phyloP scores from a whole-genome alignment of 35 echinoderm and acorn worm genomes.

The Nesometra sesokonis region DNA sequence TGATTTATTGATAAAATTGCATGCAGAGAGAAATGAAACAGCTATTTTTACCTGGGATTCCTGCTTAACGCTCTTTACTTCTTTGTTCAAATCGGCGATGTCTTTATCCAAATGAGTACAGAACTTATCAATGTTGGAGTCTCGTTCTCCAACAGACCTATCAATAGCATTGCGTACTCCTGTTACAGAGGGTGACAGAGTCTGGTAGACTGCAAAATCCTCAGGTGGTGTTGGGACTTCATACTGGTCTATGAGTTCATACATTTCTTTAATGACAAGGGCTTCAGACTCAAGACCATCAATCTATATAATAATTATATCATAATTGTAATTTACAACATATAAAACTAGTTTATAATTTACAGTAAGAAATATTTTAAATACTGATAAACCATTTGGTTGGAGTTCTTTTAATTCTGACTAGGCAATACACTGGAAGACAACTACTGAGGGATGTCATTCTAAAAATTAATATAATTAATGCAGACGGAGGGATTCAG shows the following conservation, averaged over 20 bases:
- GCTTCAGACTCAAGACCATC: slow-evolving; percentile 70
- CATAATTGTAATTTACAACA: not conserved
- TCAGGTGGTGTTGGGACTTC: slow-evolving; percentile 81
- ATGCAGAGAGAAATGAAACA: too few relatives aligned
- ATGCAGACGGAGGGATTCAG: too few relatives aligned
- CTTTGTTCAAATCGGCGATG: slow-evolving; percentile 78
- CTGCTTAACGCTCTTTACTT: slow-evolving; percentile 86
- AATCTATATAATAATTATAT: too few relatives aligned
- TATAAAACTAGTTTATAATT: not conserved
- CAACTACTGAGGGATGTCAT: too few relatives aligned
- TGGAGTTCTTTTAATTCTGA: not conserved
- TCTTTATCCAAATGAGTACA: slow-evolving; percentile 98
- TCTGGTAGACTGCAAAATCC: slow-evolving; percentile 98
- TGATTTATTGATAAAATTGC: too few relatives aligned
- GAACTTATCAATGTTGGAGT: slow-evolving; percentile 96
- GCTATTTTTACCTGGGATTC: slow-evolving; percentile 72
- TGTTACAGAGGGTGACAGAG: slow-evolving; percentile 70
- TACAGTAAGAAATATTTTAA: not conserved
- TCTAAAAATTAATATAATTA: too few relatives aligned
- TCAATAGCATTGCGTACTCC: slow-evolving; percentile 84
- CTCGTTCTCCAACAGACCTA: slow-evolving; percentile 83
- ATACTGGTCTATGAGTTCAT: slow-evolving; percentile 89
- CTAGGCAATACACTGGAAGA: too few relatives aligned
- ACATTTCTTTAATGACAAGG: slow-evolving; percentile 84
- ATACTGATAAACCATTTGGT: not conserved